Conservation (phyloP, 2,888 invertebrate genomes). For the Chouioia cunea region DNA sequence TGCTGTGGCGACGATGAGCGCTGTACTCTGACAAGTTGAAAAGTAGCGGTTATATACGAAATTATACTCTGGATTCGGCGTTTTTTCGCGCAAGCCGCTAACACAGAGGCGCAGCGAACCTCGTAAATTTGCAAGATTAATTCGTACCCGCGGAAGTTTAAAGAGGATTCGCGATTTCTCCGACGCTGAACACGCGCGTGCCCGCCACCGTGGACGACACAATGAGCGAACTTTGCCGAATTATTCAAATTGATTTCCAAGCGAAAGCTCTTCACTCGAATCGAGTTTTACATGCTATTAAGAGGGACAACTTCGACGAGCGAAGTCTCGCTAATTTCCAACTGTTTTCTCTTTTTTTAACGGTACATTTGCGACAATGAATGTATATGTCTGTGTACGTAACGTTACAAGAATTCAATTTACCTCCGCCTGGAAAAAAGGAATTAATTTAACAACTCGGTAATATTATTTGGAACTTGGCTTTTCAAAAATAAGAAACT, state of each 20-base stretch:
- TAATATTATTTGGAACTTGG: no score
- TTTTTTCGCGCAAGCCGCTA: not conserved
- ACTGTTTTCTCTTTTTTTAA: slow-evolving; percentile 1
- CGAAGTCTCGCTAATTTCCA: slow-evolving; percentile 6
- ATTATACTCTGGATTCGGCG: slow-evolving; percentile 17
- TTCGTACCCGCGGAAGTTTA: slow-evolving; percentile 39
- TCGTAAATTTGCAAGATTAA: slow-evolving; percentile 45
- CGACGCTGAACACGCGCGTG: not conserved
- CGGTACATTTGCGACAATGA: no score
- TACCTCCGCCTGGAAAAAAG: no score
- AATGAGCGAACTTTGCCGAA: slow-evolving; percentile 31
- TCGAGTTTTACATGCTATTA: slow-evolving; percentile 24
- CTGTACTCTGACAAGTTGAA: slow-evolving; percentile 16
- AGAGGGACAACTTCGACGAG: not conserved
- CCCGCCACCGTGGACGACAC: slow-evolving; percentile 7
- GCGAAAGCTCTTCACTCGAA: slow-evolving; percentile 10
- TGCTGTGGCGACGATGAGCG: not conserved
- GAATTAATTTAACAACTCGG: no score
- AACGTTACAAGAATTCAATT: no score
- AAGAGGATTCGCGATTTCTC: slow-evolving; percentile 25
- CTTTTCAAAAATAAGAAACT: no score
- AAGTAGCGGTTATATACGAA: slow-evolving; percentile 21
- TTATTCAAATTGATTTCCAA: slow-evolving; percentile 39
- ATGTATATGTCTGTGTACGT: no score
- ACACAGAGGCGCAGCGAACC: slow-evolving; percentile 9